These are phyloP conservation scores for Delphinus delphis DNA, from an alignment of 2,113 vertebrate species.

Conservation along the genomic window DNA sequence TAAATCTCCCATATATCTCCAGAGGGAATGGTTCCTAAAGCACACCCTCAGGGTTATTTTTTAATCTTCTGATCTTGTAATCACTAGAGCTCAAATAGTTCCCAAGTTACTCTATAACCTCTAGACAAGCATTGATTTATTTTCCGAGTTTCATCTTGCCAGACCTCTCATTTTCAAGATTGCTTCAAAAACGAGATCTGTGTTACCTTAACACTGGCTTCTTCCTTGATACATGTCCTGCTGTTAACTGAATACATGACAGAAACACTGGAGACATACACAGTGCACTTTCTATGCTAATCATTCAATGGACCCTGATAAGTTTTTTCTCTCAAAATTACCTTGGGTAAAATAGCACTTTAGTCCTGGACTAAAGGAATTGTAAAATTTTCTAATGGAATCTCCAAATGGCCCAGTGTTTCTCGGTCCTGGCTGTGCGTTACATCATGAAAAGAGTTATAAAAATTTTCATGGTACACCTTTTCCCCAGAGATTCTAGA, in stretches of 20 bases:
- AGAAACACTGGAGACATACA: background rate
- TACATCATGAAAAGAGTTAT: background rate
- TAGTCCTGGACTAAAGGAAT: background rate
- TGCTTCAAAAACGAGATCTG: constrained; percentile 51
- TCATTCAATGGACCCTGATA: background rate
- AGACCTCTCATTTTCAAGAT: constrained; percentile 54
- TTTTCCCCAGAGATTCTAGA: background rate
- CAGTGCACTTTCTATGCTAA: constrained; percentile 7
- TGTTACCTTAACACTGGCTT: constrained; percentile 22
- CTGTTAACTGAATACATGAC: constrained; percentile 2
- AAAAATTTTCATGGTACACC: background rate
- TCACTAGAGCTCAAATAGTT: constrained; percentile 70
- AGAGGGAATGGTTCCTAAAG: constrained; percentile 53
- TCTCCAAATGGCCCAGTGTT: background rate
- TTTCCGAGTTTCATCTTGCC: constrained; percentile 54
- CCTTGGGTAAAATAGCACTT: background rate
- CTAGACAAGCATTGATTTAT: constrained; percentile 75
- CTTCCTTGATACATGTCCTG: constrained; percentile 20
- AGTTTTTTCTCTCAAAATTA: background rate
- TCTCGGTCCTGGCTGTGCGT: background rate
- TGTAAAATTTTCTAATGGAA: background rate
- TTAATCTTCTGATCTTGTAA: constrained; percentile 76
- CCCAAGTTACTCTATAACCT: constrained; percentile 67
- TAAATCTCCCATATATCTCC: constrained; percentile 46
- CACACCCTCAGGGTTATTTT: constrained; percentile 53